These are phyloP conservation scores for Pectinophora gossypiella DNA, from an alignment of 1,140 invertebrate species.

Conservation along the genomic window DNA sequence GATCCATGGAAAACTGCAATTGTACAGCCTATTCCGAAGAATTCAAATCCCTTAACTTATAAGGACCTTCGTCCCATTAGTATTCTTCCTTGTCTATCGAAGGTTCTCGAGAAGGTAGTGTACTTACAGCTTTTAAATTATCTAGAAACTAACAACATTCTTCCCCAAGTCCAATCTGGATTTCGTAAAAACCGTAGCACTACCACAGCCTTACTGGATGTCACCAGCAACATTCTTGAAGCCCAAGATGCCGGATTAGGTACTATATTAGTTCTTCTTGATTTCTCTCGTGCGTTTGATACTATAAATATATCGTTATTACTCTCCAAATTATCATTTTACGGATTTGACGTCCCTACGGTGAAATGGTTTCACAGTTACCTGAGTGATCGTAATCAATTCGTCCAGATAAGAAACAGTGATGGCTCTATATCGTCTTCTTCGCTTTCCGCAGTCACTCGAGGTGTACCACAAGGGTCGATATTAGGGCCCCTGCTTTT, in stretches of 20 bases:
- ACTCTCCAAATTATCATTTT: not conserved
- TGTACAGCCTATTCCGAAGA: constrained; percentile 1
- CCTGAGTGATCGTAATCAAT: not conserved
- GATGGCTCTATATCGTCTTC: not conserved
- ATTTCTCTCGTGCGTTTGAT: not conserved
- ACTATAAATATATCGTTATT: not conserved
- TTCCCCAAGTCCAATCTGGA: not conserved
- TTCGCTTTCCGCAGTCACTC: not conserved
- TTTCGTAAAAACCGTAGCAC: constrained; percentile 1
- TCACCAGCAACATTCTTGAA: not conserved
- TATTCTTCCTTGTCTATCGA: not conserved
- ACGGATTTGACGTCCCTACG: not conserved
- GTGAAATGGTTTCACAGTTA: constrained; percentile 4
- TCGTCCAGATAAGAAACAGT: not conserved
- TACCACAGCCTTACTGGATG: not conserved
- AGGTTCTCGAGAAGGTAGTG: not conserved
- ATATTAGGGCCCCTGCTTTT: not conserved
- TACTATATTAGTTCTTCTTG: not conserved
- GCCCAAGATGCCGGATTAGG: not conserved
- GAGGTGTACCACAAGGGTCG: constrained; percentile 2
- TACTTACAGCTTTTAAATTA: not conserved
- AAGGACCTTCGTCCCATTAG: not conserved
- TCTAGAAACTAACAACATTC: not conserved
- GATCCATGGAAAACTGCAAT: not conserved
- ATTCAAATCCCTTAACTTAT: not conserved